Conservation (phyloP, 2,888 invertebrate genomes). For the Nesidiocoris tenuis region DNA sequence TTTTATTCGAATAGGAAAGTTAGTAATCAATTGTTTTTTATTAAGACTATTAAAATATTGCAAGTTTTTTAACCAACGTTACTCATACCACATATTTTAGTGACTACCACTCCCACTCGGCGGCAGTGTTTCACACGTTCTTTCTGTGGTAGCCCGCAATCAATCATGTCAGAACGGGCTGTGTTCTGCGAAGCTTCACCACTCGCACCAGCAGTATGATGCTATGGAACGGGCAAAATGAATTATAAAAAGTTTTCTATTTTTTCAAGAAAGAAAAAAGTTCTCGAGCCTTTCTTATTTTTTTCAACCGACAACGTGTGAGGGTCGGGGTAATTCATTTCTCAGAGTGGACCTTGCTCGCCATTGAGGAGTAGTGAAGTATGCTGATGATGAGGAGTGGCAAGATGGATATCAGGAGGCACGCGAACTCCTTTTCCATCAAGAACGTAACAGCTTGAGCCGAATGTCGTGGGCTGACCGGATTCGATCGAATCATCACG, state of each 20-base stretch:
- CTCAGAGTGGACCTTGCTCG: neutral
- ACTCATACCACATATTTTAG: too few species aligned
- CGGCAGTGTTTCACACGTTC: neutral
- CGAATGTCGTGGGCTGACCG: conserved; percentile 1
- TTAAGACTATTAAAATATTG: too few species aligned
- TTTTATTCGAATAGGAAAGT: too few species aligned
- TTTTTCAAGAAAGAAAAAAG: neutral
- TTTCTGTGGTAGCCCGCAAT: neutral
- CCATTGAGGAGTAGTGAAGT: neutral
- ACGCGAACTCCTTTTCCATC: conserved; percentile 35
- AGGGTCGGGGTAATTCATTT: neutral
- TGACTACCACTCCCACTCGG: neutral
- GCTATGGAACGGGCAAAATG: neutral
- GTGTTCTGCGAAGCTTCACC: too few species aligned
- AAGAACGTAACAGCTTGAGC: conserved; percentile 11
- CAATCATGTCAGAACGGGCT: neutral
- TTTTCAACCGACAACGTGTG: neutral
- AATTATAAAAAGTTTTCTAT: neutral
- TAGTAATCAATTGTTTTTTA: too few species aligned
- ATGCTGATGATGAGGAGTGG: neutral
- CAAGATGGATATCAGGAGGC: conserved; percentile 27
- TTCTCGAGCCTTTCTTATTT: neutral
- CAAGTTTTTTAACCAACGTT: too few species aligned
- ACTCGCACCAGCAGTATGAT: too few species aligned
- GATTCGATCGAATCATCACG: neutral